Evolutionary conservation across 2,888 invertebrate species (phyloP).

Genomic region (Synergus gifuensis): DNA sequence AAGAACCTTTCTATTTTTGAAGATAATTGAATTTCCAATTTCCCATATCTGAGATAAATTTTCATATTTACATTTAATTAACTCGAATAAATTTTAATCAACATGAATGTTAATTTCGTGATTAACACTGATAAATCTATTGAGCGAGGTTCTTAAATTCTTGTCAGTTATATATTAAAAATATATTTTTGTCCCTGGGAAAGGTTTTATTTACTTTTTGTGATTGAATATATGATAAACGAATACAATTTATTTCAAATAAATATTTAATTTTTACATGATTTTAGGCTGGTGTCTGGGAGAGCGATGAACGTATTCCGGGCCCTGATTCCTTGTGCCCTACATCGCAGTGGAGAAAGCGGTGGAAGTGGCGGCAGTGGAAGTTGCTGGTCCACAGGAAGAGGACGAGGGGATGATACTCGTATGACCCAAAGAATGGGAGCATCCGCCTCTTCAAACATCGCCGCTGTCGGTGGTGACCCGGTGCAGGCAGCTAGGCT

Average conservation of each 20-base stretch:
- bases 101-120: background rate
- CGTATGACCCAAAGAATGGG: constrained; percentile 77
- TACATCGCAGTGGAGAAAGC: constrained; percentile 79
- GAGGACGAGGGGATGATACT: constrained; percentile 73
- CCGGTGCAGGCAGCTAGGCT: constrained; percentile 76
- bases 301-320: constrained; percentile 81
- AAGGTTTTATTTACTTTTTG: too few relatives aligned
- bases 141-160: background rate
- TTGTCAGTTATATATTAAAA: background rate
- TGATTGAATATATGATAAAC: background rate
- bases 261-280: constrained; percentile 12
- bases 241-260: constrained; percentile 6
- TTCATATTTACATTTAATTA: background rate
- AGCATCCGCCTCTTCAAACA: constrained; percentile 76
- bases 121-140: background rate
- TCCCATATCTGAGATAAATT: background rate
- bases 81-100: background rate
- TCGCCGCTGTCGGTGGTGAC: constrained; percentile 75
- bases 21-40: constrained; percentile 6
- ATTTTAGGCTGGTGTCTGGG: constrained; percentile 80
- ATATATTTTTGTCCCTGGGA: too few relatives aligned
- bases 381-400: constrained; percentile 73
- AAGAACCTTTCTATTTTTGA: background rate
- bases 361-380: constrained; percentile 60
- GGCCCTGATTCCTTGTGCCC: constrained; percentile 81